These are phyloP conservation scores for Drosophila lacteicornis DNA, from an alignment of 1,140 invertebrate species.

Conservation along the genomic window DNA sequence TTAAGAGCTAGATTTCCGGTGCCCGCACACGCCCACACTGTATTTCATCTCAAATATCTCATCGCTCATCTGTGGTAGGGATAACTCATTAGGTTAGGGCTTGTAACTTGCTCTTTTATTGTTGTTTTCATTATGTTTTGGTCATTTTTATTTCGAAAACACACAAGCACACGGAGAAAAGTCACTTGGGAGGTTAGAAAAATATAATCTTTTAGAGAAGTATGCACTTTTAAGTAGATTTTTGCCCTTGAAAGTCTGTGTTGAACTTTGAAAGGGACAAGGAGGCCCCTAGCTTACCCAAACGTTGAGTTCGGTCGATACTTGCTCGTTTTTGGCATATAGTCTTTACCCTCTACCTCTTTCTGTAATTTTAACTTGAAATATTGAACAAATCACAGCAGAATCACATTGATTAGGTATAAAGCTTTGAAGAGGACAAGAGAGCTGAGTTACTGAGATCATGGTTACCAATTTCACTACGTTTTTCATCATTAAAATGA, in stretches of 20 bases:
- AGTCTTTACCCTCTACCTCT: no score
- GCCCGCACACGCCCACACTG: conserved; percentile 19
- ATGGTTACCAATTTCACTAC: neutral
- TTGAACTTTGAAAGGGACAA: no score
- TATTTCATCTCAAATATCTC: conserved; percentile 40
- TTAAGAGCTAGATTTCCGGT: conserved; percentile 1
- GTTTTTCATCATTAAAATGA: neutral
- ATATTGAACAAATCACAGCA: no score
- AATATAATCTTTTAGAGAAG: no score
- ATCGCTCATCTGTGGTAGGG: conserved; percentile 43
- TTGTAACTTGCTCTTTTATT: conserved; percentile 15
- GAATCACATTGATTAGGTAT: no score
- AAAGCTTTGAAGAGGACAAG: no score
- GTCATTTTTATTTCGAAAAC: conserved; percentile 25
- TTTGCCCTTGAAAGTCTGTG: no score
- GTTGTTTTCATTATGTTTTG: conserved; percentile 24
- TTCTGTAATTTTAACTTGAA: no score
- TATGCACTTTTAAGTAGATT: neutral
- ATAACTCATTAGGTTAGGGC: conserved; percentile 6
- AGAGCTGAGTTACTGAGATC: neutral
- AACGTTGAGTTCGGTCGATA: no score
- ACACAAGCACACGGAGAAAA: neutral
- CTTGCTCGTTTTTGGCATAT: no score
- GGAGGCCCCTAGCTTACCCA: no score
- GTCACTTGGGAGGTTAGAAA: neutral